Evolutionary conservation across 2,113 vertebrate species (phyloP).

Genomic region (Cricetomys ansorgei): DNA sequence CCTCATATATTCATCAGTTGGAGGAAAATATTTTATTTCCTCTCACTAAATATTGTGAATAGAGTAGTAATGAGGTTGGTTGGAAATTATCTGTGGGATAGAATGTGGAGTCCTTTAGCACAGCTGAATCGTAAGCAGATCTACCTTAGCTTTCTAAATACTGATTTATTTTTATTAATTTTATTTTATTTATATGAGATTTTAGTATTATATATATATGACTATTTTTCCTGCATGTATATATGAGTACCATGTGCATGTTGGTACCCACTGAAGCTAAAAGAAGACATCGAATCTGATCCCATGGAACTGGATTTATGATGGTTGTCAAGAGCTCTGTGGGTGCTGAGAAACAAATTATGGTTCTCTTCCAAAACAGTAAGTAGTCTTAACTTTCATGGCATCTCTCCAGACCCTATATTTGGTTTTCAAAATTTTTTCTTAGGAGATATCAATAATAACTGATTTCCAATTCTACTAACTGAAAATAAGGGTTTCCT

Average conservation of each 20-base stretch:
- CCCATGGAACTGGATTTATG: no score
- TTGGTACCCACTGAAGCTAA: background rate
- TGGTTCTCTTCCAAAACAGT: background rate
- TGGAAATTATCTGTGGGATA: background rate
- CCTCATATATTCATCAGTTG: background rate
- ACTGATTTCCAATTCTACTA: background rate
- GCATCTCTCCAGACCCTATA: background rate
- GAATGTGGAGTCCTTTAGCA: background rate
- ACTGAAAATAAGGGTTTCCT: background rate
- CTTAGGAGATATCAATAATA: background rate
- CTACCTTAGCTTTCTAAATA: background rate
- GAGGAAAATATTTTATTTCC: background rate
- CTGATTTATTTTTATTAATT: background rate
- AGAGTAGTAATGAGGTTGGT: background rate
- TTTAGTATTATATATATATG: background rate
- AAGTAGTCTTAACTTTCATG: background rate
- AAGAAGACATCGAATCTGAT: background rate
- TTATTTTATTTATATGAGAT: background rate
- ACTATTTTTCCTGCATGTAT: background rate
- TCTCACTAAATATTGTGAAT: background rate
- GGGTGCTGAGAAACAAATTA: no score
- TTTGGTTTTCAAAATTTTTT: background rate
- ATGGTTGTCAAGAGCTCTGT: background rate
- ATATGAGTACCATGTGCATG: background rate
- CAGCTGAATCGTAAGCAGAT: background rate